These are phyloP conservation scores for Cairina moschata DNA, from an alignment of 2,113 vertebrate genomes.

Conservation along the genomic window DNA sequence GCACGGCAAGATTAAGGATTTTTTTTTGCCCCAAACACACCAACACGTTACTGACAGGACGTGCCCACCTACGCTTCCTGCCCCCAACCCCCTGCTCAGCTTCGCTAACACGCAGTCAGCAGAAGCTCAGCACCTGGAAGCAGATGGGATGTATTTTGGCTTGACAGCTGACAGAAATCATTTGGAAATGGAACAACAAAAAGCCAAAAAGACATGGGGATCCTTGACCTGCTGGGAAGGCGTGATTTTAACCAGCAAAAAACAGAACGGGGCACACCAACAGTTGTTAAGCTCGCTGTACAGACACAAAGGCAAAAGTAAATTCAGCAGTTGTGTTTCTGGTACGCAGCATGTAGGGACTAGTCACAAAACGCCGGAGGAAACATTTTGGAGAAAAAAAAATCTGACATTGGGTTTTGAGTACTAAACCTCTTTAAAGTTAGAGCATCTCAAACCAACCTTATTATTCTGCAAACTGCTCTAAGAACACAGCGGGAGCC, in stretches of 20 bases:
- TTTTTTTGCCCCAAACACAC: too few relatives aligned
- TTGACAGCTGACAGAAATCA: background rate
- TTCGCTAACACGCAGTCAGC: background rate
- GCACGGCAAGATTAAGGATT: background rate
- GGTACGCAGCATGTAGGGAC: fast-evolving
- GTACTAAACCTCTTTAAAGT: background rate
- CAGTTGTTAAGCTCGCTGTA: fast-evolving
- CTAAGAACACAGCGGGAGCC: fast-evolving
- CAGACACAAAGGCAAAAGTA: fast-evolving
- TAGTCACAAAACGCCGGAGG: fast-evolving
- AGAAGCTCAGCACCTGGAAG: background rate
- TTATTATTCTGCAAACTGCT: background rate
- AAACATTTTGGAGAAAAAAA: background rate
- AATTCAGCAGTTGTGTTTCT: background rate
- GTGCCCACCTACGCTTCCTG: background rate
- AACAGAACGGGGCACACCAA: too few relatives aligned
- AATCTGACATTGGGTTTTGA: fast-evolving
- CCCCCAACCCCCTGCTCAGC: background rate
- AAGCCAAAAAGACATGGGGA: fast-evolving
- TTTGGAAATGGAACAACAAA: background rate
- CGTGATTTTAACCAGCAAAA: background rate
- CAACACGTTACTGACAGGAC: fast-evolving
- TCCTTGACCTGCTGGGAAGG: background rate
- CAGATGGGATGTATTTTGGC: background rate
- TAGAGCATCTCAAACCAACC: background rate